Evolutionary conservation across 2,888 invertebrate genomes (phyloP).

Genomic region (Eristalis intricaria): DNA sequence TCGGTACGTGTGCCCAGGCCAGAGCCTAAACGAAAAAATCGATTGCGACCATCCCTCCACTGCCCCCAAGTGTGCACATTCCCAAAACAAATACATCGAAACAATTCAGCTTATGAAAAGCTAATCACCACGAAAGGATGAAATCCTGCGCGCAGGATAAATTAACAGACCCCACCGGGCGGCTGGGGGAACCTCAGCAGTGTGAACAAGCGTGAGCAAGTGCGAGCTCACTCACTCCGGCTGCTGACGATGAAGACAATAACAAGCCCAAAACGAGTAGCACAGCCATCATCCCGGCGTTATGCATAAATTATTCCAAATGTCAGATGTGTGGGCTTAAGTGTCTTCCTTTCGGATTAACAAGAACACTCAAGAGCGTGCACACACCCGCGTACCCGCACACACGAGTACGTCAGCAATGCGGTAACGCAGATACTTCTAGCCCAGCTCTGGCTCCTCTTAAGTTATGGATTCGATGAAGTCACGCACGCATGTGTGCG

Average conservation of each 20-base stretch:
- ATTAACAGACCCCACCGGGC: constrained; percentile 42
- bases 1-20: neutral
- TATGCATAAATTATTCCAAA: constrained; percentile 62
- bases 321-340: constrained; percentile 57
- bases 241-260: constrained; percentile 42
- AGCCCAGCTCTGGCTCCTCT: neutral
- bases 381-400: constrained; percentile 18
- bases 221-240: constrained; percentile 3
- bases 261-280: constrained; percentile 32
- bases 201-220: neutral
- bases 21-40: neutral
- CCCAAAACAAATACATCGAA: constrained; percentile 28
- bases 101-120: constrained; percentile 52
- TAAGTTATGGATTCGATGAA: constrained; percentile 13
- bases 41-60: neutral
- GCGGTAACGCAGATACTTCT: constrained; percentile 22
- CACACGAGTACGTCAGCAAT: constrained; percentile 34
- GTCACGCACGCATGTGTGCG: constrained; percentile 26
- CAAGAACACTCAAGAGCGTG: constrained; percentile 25
- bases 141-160: constrained; percentile 15
- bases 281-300: constrained; percentile 45
- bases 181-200: neutral
- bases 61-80: neutral
- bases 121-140: constrained; percentile 36
- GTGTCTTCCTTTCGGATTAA: constrained; percentile 53